phyloP scores from a whole-genome alignment of 30 jellyfish, hydroid and myxozoan species.

The Morbakka virulenta region DNA sequence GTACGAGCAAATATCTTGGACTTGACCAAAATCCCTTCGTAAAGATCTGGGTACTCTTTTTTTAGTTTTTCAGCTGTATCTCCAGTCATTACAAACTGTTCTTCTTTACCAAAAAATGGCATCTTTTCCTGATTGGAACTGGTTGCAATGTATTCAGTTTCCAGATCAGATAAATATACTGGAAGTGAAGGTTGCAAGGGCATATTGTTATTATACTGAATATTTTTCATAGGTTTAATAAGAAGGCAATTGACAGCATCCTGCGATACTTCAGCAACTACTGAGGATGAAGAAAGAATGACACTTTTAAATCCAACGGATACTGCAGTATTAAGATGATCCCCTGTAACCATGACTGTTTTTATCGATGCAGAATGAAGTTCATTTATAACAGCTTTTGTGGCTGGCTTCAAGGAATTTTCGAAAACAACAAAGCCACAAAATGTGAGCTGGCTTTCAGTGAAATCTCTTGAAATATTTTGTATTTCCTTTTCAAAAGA shows the following conservation, averaged over 20 bases:
- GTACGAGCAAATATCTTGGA: constrained; percentile 42
- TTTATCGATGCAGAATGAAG: constrained; percentile 26
- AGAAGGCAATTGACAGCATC: neutral
- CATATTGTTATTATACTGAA: no score
- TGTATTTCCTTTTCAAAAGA: neutral
- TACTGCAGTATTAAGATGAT: constrained; percentile 41
- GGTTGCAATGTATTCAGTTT: neutral
- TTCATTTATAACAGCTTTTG: constrained; percentile 6
- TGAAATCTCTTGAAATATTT: neutral
- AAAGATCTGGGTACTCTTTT: neutral
- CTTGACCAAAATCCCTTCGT: constrained; percentile 4
- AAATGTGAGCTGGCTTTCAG: constrained; percentile 28
- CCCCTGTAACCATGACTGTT: constrained; percentile 70
- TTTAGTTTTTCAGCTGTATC: neutral
- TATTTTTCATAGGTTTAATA: no score
- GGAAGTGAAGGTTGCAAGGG: neutral
- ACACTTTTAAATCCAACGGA: constrained; percentile 31
- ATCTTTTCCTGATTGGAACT: neutral
- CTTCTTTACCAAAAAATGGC: neutral
- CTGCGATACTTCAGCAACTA: neutral
- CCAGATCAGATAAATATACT: no score
- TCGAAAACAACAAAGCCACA: constrained; percentile 30
- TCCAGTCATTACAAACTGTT: constrained; percentile 22
- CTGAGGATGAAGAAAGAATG: neutral
- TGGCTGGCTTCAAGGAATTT: constrained; percentile 4